These are phyloP conservation scores for Callospermophilus lateralis DNA, from an alignment of 2,113 vertebrate genomes.

Conservation along the genomic window DNA sequence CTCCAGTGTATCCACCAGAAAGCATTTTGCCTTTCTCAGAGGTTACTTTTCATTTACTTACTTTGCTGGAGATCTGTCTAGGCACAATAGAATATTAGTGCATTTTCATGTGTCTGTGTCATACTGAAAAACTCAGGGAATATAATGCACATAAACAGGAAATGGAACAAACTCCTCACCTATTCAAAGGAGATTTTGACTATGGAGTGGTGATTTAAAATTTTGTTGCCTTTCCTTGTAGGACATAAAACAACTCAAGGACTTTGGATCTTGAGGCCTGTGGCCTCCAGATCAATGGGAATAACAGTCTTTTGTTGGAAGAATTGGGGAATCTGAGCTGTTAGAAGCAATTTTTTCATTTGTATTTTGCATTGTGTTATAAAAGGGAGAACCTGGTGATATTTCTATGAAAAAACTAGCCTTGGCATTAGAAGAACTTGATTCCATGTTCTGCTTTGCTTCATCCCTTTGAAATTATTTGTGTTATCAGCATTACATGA, in stretches of 20 bases:
- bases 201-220: slow-evolving; percentile 47
- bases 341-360: slow-evolving; percentile 32
- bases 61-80: slow-evolving; percentile 28
- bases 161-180: not conserved
- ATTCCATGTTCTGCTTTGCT: slow-evolving; percentile 40
- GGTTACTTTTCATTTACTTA: slow-evolving; percentile 17
- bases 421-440: slow-evolving; percentile 31
- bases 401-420: slow-evolving; percentile 15
- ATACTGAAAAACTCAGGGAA: slow-evolving; percentile 44
- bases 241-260: not conserved
- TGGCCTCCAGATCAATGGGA: slow-evolving; percentile 9
- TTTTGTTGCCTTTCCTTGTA: slow-evolving; percentile 6
- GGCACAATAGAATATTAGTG: slow-evolving; percentile 34
- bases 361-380: slow-evolving; percentile 20
- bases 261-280: not conserved
- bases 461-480: slow-evolving; percentile 50
- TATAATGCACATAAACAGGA: slow-evolving; percentile 52
- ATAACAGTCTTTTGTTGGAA: slow-evolving; percentile 26
- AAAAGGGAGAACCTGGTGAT: slow-evolving; percentile 30
- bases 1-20: not conserved
- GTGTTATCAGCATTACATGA: not conserved
- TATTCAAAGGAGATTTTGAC: slow-evolving; percentile 39
- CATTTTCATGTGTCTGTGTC: slow-evolving; percentile 15
- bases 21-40: slow-evolving; percentile 55
- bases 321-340: not conserved